These are phyloP conservation scores for Trialeurodes vaporariorum DNA, from an alignment of 1,140 invertebrate genomes.

Conservation along the genomic window DNA sequence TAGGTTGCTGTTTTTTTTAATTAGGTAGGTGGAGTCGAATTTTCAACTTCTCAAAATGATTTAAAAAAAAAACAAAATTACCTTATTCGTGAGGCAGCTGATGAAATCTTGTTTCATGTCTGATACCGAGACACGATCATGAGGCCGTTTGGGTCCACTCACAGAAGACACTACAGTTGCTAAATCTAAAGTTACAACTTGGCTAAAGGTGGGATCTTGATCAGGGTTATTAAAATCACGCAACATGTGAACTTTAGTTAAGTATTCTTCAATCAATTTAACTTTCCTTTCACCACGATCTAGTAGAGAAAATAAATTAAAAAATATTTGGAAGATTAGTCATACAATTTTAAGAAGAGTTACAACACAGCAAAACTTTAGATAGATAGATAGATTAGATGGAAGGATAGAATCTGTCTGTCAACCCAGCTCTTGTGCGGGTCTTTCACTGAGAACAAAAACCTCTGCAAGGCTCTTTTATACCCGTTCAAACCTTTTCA, in stretches of 20 bases:
- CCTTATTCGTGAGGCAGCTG: slow-evolving; percentile 78
- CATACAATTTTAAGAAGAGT: too few relatives aligned
- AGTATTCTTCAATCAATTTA: slow-evolving; percentile 70
- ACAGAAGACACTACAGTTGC: slow-evolving; percentile 82
- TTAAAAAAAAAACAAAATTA: too few relatives aligned
- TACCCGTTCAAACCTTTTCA: too few relatives aligned
- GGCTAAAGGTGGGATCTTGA: slow-evolving; percentile 78
- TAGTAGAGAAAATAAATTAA: slow-evolving; percentile 33
- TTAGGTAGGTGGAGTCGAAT: too few relatives aligned
- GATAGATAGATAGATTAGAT: too few relatives aligned
- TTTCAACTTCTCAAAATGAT: too few relatives aligned
- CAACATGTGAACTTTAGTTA: slow-evolving; percentile 68
- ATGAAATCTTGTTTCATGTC: slow-evolving; percentile 86
- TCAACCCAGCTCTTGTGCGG: too few relatives aligned
- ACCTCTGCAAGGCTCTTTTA: too few relatives aligned
- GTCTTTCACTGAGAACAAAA: too few relatives aligned
- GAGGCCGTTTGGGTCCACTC: slow-evolving; percentile 92
- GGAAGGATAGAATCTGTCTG: too few relatives aligned
- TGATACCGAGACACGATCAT: slow-evolving; percentile 82
- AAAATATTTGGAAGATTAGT: slow-evolving; percentile 3
- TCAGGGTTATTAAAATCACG: slow-evolving; percentile 64
- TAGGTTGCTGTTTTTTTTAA: too few relatives aligned
- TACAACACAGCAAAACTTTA: too few relatives aligned
- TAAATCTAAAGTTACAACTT: slow-evolving; percentile 80
- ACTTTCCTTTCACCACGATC: slow-evolving; percentile 74